Conservation (phyloP, 2,113 vertebrate species). For the Eupsittula cactorum region DNA sequence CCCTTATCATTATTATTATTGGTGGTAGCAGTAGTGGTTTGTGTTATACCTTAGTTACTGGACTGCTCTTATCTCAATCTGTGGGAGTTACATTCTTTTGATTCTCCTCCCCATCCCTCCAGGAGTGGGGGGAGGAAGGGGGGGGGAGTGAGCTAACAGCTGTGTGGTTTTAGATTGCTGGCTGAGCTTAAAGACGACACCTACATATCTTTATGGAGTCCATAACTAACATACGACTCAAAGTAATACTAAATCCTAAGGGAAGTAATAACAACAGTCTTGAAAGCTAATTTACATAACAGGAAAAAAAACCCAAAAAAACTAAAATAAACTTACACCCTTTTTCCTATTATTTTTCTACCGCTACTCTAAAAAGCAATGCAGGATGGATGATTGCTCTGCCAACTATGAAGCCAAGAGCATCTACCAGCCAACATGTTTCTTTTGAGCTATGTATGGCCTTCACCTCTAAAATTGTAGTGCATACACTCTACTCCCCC, state of each 20-base stretch:
- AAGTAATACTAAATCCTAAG: not conserved
- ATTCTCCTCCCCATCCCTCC: no score
- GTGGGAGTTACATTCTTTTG: no score
- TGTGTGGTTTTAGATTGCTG: no score
- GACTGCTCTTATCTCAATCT: no score
- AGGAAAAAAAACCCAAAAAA: not conserved
- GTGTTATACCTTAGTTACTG: no score
- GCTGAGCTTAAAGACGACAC: no score
- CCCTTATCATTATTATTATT: no score
- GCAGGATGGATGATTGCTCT: not conserved
- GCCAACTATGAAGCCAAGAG: not conserved
- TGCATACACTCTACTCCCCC: not conserved
- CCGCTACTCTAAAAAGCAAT: not conserved
- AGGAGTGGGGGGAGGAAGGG: no score
- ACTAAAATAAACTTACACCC: not conserved
- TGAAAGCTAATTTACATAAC: not conserved
- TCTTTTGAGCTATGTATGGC: not conserved
- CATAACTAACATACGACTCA: not conserved
- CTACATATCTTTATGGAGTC: not conserved
- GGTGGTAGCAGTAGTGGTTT: no score
- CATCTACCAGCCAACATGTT: not conserved
- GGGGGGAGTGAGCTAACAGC: no score
- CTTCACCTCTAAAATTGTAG: not conserved
- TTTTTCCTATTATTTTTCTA: not conserved
- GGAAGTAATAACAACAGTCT: not conserved